These are phyloP conservation scores for Brachypodius melanocephalos DNA, from an alignment of 2,113 vertebrate species.

Conservation along the genomic window DNA sequence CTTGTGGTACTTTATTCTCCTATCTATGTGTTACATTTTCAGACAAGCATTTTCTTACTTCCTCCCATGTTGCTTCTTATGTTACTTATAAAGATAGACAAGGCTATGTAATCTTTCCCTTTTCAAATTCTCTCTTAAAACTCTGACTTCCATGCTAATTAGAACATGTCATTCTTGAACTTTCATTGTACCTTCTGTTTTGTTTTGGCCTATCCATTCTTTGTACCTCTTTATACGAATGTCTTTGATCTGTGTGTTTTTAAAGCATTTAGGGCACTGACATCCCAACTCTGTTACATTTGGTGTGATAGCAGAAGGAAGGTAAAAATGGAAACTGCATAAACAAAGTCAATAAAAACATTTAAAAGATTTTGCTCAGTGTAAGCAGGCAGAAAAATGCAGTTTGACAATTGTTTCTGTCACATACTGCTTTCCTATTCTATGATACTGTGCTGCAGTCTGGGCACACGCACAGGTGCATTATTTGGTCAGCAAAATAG, in stretches of 20 bases:
- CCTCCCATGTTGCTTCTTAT: not conserved
- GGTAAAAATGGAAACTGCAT: not conserved
- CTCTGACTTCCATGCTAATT: not conserved
- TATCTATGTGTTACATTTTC: not conserved
- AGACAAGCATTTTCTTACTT: not conserved
- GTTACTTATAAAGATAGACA: not conserved
- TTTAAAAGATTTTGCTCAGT: not conserved
- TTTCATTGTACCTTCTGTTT: not conserved
- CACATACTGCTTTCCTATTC: not conserved
- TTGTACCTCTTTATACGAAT: not conserved
- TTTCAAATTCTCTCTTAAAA: not conserved
- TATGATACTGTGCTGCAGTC: not conserved
- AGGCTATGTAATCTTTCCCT: not conserved
- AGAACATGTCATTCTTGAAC: not conserved
- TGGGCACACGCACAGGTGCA: not conserved
- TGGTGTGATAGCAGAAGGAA: not conserved
- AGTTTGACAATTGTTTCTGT: not conserved
- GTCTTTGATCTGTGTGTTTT: not conserved
- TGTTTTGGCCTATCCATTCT: not conserved
- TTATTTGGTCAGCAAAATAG: not conserved
- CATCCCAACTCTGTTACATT: not conserved
- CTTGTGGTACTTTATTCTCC: not conserved
- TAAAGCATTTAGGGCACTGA: not conserved
- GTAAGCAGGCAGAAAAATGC: not conserved
- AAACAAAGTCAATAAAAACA: not conserved